Conservation (phyloP, 1,140 invertebrate genomes). For the Pseudoatta argentina region DNA sequence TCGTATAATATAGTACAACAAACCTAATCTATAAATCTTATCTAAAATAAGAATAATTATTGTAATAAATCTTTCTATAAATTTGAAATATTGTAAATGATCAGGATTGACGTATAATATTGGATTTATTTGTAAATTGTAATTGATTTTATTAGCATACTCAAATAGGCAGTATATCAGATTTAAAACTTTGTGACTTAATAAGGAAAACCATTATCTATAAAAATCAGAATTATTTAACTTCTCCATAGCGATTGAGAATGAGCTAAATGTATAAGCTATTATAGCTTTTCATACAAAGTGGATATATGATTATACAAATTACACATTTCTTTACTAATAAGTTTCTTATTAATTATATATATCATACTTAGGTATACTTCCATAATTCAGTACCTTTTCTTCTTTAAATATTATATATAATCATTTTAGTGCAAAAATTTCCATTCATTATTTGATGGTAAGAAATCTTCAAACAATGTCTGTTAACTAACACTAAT, state of each 20-base stretch:
- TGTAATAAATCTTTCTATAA: constrained; percentile 99
- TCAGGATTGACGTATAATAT: constrained; percentile 99
- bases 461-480: constrained; percentile 97
- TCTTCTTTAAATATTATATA: constrained; percentile 99
- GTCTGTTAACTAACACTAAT: constrained; percentile 98
- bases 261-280: not conserved
- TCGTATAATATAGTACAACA: constrained; percentile 46
- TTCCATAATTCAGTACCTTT: constrained; percentile 99
- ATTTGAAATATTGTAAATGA: constrained; percentile 99
- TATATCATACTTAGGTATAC: constrained; percentile 93
- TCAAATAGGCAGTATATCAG: constrained; percentile 99
- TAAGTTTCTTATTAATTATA: not conserved
- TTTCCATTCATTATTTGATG: constrained; percentile 97
- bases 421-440: constrained; percentile 96
- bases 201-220: constrained; percentile 99
- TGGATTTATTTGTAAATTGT: constrained; percentile 99
- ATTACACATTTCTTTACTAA: not conserved
- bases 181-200: constrained; percentile 99
- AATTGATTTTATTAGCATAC: constrained; percentile 99
- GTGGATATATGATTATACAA: not conserved
- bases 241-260: not conserved
- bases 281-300: not conserved
- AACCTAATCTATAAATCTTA: not conserved
- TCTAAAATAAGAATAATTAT: constrained; percentile 90
- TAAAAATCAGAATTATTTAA: constrained; percentile 66